Percentiles rank a stretch among this genome's conserved stretches.
Conservation (phyloP, 2,888 invertebrate species). For the Cantharis rufa region DNA sequence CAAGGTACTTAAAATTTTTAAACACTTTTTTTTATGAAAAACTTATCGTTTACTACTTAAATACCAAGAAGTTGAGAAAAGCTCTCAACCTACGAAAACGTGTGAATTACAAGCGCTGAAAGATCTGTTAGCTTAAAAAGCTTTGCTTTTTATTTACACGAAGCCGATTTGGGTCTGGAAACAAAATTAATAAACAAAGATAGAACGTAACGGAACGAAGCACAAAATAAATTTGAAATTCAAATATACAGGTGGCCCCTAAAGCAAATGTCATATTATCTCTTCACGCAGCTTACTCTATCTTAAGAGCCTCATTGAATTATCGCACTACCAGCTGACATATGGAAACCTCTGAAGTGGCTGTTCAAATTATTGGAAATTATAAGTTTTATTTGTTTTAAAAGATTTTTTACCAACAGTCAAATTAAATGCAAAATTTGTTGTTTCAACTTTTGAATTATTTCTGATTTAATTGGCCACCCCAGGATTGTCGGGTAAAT, state of each 20-base stretch:
- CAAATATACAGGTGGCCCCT: conserved; percentile 26
- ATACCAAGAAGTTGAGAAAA: conserved; percentile 3
- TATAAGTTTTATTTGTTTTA: neutral
- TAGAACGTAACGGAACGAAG: neutral
- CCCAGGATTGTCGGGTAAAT: neutral
- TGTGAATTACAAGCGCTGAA: conserved; percentile 24
- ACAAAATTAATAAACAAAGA: neutral
- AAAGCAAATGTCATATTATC: conserved; percentile 20
- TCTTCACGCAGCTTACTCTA: conserved; percentile 26
- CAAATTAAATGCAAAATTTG: neutral
- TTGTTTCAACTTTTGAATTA: too few relatives aligned
- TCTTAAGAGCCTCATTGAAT: conserved; percentile 26
- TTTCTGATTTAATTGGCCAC: too few relatives aligned
- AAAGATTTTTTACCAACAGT: neutral
- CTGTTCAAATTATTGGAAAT: conserved; percentile 16
- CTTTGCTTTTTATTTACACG: neutral
- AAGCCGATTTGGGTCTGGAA: neutral
- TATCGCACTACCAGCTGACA: conserved; percentile 30
- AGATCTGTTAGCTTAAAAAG: conserved; percentile 19
- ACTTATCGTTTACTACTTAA: neutral
- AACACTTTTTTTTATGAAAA: neutral
- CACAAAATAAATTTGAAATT: conserved; percentile 7
- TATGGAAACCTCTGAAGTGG: conserved; percentile 29
- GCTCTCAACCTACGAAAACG: conserved; percentile 12
- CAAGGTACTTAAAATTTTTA: neutral